Base-by-base conservation (phyloP, 1,140 invertebrate genomes). In the Musca domestica region DNA sequence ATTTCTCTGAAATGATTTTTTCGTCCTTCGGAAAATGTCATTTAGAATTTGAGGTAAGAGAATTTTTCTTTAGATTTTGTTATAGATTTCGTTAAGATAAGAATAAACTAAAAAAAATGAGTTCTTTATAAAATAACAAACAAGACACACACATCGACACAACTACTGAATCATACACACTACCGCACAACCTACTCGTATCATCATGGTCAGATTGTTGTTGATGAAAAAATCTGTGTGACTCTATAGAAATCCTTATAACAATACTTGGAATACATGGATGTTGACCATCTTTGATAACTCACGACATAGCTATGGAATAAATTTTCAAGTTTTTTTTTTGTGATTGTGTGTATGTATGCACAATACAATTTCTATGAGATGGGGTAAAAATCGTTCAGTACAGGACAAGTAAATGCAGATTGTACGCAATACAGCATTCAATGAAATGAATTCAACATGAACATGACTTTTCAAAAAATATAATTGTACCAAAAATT, bases 211-310 rank as follows among this genome's bases (percentile, higher is more conserved):
- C 56, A 61, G 41, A 41, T 41, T 41, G 34, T 41, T 41, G 34
- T 41, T 41, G 34, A 41, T 41, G 34, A 41, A 41, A 41, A 41
- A 41, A 41, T 41, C 34, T 41, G 10, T 41, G 34, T 10, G 6
- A 10, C 34, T 41, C 17, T 30, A 58, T 61, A 20, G 56, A 61
- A 61, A 34, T 61, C 30, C n/a, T 41, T 61, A 41, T 61, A 61
- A 61, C 27, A 61, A 61, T 34, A 34, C 6, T 7, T 34, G 34
- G 27, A 61, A 61, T n/a, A 27, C 17, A 61, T 61, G 56, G 56
- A 19, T 61, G 34, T 61, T 61, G 56, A 61, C 56, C 56, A 61
- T 61, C 56, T 61, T 61, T 61, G 56, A 61, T 61, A 61, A 61
- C 56, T 61, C 56, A 61, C 56, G 56, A 61, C 56, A 41, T 41